These are phyloP conservation scores for Aramus guarauna DNA, from an alignment of 2,113 vertebrate species.

Conservation along the genomic window DNA sequence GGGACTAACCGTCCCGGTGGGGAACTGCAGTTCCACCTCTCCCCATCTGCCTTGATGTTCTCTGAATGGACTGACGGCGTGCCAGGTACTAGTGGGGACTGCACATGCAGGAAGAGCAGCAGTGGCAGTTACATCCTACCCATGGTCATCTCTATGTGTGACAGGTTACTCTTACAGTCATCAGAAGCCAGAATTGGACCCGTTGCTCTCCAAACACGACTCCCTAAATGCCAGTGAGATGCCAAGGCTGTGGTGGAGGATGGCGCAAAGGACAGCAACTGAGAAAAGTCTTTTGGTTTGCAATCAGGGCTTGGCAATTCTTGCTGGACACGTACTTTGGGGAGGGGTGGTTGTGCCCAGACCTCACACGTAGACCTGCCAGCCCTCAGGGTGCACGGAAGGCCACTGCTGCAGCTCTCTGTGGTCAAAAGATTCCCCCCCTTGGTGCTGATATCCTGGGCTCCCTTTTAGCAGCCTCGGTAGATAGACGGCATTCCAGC, in stretches of 20 bases:
- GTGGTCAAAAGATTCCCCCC: conserved; percentile 17
- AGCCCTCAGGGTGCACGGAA: not conserved
- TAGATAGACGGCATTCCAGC: conserved; percentile 68
- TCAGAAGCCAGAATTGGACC: not conserved
- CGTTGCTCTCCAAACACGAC: not conserved
- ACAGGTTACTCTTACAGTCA: too few species aligned
- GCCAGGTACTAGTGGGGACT: not conserved
- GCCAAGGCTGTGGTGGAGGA: not conserved
- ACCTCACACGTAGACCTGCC: not conserved
- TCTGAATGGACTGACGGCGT: too few species aligned
- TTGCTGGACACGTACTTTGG: not conserved
- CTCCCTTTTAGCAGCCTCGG: conserved; percentile 32
- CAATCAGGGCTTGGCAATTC: not conserved
- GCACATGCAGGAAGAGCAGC: not conserved
- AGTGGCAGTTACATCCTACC: not conserved
- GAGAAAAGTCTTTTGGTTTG: not conserved
- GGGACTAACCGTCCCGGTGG: not conserved
- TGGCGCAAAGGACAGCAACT: not conserved
- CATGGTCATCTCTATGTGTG: not conserved
- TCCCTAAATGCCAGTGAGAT: not conserved
- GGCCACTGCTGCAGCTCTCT: not conserved
- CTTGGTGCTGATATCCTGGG: not conserved
- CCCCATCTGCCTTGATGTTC: not conserved
- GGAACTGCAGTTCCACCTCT: not conserved
- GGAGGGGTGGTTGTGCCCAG: not conserved